Evolutionary conservation across 1,140 invertebrate species (phyloP).

Genomic region (Drosophila mayri): DNA sequence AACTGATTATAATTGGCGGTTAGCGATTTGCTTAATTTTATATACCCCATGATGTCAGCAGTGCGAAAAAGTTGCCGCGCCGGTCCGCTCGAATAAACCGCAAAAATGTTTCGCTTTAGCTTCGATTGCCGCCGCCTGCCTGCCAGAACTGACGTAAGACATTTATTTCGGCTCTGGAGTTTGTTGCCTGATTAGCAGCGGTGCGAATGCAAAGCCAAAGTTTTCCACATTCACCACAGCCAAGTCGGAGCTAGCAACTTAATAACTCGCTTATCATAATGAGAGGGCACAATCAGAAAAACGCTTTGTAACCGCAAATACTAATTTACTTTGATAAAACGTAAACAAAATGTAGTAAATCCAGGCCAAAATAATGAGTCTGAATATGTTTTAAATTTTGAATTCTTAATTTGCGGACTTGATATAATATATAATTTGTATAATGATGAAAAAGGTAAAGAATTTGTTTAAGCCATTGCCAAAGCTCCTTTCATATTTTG

Average conservation of each 20-base stretch:
- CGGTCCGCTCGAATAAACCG: constrained; percentile 56
- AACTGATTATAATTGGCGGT: constrained; percentile 34
- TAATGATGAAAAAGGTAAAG: not conserved
- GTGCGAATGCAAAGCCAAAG: constrained; percentile 33
- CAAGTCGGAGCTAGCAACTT: constrained; percentile 8
- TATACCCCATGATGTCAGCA: constrained; percentile 71
- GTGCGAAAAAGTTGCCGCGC: constrained; percentile 74
- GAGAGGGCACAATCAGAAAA: constrained; percentile 40
- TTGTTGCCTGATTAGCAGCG: constrained; percentile 34
- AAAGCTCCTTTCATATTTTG: constrained; percentile 3
- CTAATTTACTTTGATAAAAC: constrained; percentile 11
- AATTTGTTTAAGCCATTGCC: not conserved
- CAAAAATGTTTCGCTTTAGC: constrained; percentile 41
- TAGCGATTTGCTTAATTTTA: constrained; percentile 50
- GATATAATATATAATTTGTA: too few species aligned
- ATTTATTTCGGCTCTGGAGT: constrained; percentile 73
- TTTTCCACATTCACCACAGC: constrained; percentile 29
- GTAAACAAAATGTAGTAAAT: constrained; percentile 1
- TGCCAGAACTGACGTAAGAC: constrained; percentile 80
- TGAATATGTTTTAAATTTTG: too few species aligned
- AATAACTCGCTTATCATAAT: constrained; percentile 39
- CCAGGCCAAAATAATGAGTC: too few species aligned
- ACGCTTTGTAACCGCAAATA: constrained; percentile 19
- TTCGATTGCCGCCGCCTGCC: constrained; percentile 58
- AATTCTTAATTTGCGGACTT: too few species aligned